Percentiles rank a stretch among this genome's conserved stretches.
phyloP scores from a whole-genome alignment of 2,113 vertebrate genomes.

The Xiphophorus maculatus region DNA sequence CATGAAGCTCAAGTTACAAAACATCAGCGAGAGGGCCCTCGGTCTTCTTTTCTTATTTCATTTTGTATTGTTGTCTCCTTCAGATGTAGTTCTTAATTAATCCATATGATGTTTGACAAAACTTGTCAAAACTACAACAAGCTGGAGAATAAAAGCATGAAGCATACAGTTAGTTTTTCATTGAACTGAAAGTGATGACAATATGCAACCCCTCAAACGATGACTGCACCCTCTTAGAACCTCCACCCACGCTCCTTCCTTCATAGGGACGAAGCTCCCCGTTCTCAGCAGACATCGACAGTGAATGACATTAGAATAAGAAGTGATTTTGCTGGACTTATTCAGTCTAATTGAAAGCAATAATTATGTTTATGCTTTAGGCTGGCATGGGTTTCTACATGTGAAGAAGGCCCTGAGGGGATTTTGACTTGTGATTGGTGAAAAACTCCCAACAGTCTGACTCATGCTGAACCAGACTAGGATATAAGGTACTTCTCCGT shows the following conservation, averaged over 20 bases:
- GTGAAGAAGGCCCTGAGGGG: slow-evolving; percentile 10
- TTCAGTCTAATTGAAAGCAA: slow-evolving; percentile 33
- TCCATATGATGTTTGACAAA: slow-evolving; percentile 71
- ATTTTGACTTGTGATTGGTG: slow-evolving; percentile 6
- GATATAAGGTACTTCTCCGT: slow-evolving; percentile 52
- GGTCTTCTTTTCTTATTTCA: slow-evolving; percentile 20
- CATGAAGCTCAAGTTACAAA: slow-evolving; percentile 79
- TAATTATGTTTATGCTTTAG: slow-evolving; percentile 3
- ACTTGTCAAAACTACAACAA: slow-evolving; percentile 66
- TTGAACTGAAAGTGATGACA: slow-evolving; percentile 53
- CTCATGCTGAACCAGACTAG: slow-evolving; percentile 8
- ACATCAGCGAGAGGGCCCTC: slow-evolving; percentile 48
- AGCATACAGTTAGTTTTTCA: slow-evolving; percentile 50
- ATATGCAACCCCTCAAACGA: slow-evolving; percentile 64
- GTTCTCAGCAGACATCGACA: slow-evolving; percentile 40
- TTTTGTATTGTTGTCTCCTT: slow-evolving; percentile 36
- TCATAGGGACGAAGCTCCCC: slow-evolving; percentile 11
- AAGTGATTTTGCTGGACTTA: slow-evolving; percentile 45
- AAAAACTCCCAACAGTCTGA: slow-evolving; percentile 42
- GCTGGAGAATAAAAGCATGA: slow-evolving; percentile 37
- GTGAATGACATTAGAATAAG: slow-evolving; percentile 58
- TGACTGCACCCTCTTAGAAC: slow-evolving; percentile 52
- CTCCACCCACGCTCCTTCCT: slow-evolving; percentile 28
- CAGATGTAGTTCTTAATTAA: slow-evolving; percentile 62
- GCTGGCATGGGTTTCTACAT: slow-evolving; percentile 24